Base-by-base conservation (phyloP, 1,140 invertebrate genomes). In the Oedothorax gibbosus region DNA sequence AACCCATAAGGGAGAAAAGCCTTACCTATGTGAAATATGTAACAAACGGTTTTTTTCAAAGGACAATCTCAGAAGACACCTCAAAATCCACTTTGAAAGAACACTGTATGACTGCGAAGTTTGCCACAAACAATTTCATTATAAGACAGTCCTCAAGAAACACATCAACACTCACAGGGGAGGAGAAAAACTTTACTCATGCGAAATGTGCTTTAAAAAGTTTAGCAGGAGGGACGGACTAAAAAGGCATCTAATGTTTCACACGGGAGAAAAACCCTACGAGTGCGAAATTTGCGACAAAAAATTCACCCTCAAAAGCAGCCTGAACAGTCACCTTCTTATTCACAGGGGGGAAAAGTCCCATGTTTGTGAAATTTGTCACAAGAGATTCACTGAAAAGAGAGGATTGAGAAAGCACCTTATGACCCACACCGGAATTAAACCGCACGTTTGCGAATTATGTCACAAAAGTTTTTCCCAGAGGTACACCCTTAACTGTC, bases 61-160 rank as follows among this genome's bases (percentile, higher is more conserved):
- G 62, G n/a, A 15, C n/a, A 53, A 82, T 5, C n/a, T 82, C 8
- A 21, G 10, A 11, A 62, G n/a, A 21, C 71, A 84, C 50, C 15
- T 62, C 9, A 49, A 21, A 0, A 73, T 20, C 7, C 71, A 84
- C 65, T 65, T 62, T 49, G 20, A 56, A 35, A 51, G 66, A 68
- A 64, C 7, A 7, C 50, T 5, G 0, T 49, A 65, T 66, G 5
- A 76, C 20, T 84, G 81, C 15, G n/a, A 76, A 6, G 14, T 84
- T 0, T 99, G 98, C 90, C 95, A 94, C 15, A 99, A 99, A 89
- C 97, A 98, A 0, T 99, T 99, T 90, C 98, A 96, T 89, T 99
- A 99, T 90, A 98, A 97, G 4, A 98, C 97, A 9, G 98, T 99
- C 89, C 91, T 99, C 12, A 99, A 99, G 91, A 99, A 98, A 2